Base-by-base conservation (phyloP, 2,888 invertebrate species). In the Tridacna crocea region DNA sequence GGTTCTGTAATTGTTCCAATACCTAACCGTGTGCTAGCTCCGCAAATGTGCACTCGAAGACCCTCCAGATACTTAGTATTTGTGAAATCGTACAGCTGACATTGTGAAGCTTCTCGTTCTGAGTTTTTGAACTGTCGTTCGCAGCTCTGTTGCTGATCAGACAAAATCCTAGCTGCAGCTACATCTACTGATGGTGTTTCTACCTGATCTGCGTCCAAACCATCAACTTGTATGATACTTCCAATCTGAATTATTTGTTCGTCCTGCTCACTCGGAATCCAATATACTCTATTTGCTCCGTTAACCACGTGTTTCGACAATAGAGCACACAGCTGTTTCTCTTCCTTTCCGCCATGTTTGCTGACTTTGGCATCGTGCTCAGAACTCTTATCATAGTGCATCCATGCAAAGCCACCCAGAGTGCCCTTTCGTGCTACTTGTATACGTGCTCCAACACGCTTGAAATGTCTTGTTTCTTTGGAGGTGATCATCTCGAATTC, bases 31-130 rank as follows among this genome's bases (percentile, higher is more conserved):
- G 75, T 80, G n/a, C 65, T 55, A 2, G 80, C 80, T 13, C 80
- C 80, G 72, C 51, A 80, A 24, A 80, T 46, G 72, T 80, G 72
- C 0, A 80, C 76, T 17, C 76, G 75, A 15, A 80, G 55, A 12
- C 76, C 75, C 19, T 26, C 10, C 12, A 80, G 47, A 27, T 24
- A 58, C 11, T 22, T 22, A 15, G 72, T 26, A 22, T 26, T 51
- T 6, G 22, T 58, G 19, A 58, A 26, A n/a, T 55, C 27, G 26
- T 26, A 73, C 17, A 73, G 36, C 19, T 8, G 11, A 26, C 27
- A 73, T 15, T 27, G 8, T 24, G 36, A 58, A 26, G 73, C 36
- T 19, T 73, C 58, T 36, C 26, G 13, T 26, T 27, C 58, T 55
- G 73, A 58, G 36, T 73, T 58, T 36, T 36, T 24, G 58, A 73